A percentile compares a stretch with the other conserved stretches of the same genome.
These are phyloP conservation scores for Oreochromis aureus DNA, from an alignment of 2,113 vertebrate genomes.

Conservation along the genomic window DNA sequence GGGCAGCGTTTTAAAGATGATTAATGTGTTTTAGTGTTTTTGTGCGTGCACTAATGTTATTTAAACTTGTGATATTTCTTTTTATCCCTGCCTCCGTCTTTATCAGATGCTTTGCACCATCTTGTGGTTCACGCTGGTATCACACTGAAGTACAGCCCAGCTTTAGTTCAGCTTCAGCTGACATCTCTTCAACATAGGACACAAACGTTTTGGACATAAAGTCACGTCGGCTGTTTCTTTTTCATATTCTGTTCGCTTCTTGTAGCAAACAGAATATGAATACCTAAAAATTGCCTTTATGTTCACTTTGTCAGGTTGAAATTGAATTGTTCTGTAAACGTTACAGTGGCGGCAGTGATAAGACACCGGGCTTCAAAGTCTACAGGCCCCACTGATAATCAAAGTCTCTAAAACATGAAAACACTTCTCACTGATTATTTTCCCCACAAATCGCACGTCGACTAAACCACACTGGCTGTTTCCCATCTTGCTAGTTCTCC, in stretches of 20 bases:
- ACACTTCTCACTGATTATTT: fast-evolving
- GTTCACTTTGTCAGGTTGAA: not conserved
- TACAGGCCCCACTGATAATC: fast-evolving
- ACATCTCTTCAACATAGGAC: not conserved
- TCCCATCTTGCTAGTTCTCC: fast-evolving
- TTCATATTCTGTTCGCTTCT: fast-evolving
- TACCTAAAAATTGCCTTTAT: fast-evolving
- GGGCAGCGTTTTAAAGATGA: not conserved
- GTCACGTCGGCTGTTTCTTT: not conserved
- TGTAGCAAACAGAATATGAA: not conserved
- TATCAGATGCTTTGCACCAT: not conserved
- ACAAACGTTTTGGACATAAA: not conserved
- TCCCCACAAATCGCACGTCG: not conserved
- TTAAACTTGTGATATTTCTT: not conserved
- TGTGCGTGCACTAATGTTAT: fast-evolving
- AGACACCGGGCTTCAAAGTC: not conserved
- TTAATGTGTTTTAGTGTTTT: fast-evolving
- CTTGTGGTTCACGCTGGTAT: not conserved
- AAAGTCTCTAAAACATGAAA: not conserved
- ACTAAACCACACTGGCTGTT: fast-evolving
- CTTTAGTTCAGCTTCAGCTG: not conserved
- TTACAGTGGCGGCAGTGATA: not conserved
- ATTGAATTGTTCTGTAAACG: fast-evolving
- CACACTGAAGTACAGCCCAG: not conserved
- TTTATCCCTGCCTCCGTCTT: not conserved